phyloP scores from a whole-genome alignment of 2,113 vertebrate species.

The Semnornis frantzii region DNA sequence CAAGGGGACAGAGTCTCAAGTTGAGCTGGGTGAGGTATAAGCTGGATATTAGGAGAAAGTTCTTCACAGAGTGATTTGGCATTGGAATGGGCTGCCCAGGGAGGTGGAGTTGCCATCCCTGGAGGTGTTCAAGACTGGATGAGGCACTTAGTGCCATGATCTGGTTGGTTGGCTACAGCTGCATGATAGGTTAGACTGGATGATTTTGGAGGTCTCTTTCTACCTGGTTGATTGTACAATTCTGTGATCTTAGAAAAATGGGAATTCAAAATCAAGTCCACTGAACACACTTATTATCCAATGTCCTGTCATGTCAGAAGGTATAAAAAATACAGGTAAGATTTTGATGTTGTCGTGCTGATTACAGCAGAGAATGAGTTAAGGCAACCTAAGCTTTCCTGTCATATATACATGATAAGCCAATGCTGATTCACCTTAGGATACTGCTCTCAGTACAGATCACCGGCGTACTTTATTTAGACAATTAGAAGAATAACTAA shows the following conservation, averaged over 20 bases:
- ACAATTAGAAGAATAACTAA: not conserved
- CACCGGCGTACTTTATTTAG: not conserved
- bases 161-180: too few species aligned
- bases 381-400: not conserved
- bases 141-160: too few species aligned
- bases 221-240: too few species aligned
- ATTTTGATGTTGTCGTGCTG: not conserved
- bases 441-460: not conserved
- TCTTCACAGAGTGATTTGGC: too few species aligned
- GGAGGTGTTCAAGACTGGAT: too few species aligned
- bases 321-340: constrained; percentile 74
- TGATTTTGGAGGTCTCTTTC: too few species aligned
- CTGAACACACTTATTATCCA: constrained; percentile 76
- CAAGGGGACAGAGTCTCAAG: too few species aligned
- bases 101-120: too few species aligned
- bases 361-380: not conserved
- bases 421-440: not conserved
- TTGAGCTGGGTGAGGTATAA: too few species aligned
- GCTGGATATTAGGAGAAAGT: too few species aligned
- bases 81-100: too few species aligned
- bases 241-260: constrained; percentile 73
- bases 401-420: not conserved
- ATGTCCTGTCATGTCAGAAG: constrained; percentile 77
- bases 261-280: constrained; percentile 79
- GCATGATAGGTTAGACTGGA: too few species aligned